phyloP scores from a whole-genome alignment of 1,140 invertebrate genomes.

The Drosophila arizonae region DNA sequence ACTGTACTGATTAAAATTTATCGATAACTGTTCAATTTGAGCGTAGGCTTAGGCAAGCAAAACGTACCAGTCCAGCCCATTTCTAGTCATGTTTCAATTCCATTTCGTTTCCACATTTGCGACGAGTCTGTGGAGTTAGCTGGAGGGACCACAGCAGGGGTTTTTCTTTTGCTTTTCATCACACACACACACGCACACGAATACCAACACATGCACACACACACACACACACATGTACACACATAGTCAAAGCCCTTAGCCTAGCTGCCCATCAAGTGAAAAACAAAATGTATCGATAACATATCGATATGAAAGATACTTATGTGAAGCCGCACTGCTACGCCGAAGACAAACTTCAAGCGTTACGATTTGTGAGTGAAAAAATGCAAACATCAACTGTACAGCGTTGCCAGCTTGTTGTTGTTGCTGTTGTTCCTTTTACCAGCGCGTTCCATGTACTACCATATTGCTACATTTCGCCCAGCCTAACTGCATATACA shows the following conservation, averaged over 20 bases:
- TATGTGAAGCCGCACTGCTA: no score
- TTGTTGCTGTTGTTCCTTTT: slow-evolving; percentile 15
- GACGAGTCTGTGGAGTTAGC: slow-evolving; percentile 29
- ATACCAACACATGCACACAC: slow-evolving; percentile 22
- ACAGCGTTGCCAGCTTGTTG: slow-evolving; percentile 45
- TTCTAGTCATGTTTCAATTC: slow-evolving; percentile 39
- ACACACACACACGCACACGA: slow-evolving; percentile 24
- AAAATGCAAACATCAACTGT: slow-evolving; percentile 40
- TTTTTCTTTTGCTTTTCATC: slow-evolving; percentile 42
- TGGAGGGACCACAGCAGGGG: slow-evolving; percentile 69
- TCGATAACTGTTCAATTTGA: slow-evolving; percentile 44
- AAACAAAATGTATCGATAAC: background rate
- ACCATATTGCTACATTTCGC: slow-evolving; percentile 49
- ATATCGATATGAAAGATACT: no score
- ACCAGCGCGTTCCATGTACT: slow-evolving; percentile 51
- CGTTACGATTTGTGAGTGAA: slow-evolving; percentile 60
- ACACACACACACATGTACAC: background rate
- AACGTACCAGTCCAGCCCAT: slow-evolving; percentile 7
- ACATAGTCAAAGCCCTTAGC: slow-evolving; percentile 38
- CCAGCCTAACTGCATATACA: slow-evolving; percentile 59
- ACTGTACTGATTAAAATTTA: slow-evolving; percentile 57
- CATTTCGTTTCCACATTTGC: slow-evolving; percentile 22
- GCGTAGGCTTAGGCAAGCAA: slow-evolving; percentile 43
- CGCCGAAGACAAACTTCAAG: no score
- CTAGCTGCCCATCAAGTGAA: slow-evolving; percentile 42